Percentiles rank a stretch among this genome's conserved stretches.
These are phyloP conservation scores for Oncorhynchus keta DNA, from an alignment of 2,113 vertebrate genomes.

Conservation along the genomic window DNA sequence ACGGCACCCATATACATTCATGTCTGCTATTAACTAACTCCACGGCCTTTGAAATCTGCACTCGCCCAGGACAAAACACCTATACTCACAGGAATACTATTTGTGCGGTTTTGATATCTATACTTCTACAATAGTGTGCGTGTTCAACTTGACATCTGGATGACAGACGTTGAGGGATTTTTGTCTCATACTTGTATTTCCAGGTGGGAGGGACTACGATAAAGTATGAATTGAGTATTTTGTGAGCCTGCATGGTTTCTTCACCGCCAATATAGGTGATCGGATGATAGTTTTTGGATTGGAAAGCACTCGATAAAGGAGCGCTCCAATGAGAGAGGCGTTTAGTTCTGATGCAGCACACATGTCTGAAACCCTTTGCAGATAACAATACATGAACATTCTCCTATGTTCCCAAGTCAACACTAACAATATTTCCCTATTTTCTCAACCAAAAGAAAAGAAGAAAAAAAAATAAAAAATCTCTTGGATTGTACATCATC, in stretches of 20 bases:
- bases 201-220: not conserved
- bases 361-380: slow-evolving; percentile 44
- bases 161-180: not conserved
- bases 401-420: slow-evolving; percentile 13
- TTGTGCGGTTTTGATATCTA: slow-evolving; percentile 52
- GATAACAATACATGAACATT: slow-evolving; percentile 23
- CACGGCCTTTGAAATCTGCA: slow-evolving; percentile 39
- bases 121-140: slow-evolving; percentile 13
- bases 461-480: slow-evolving; percentile 15
- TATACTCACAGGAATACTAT: slow-evolving; percentile 49
- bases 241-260: not conserved
- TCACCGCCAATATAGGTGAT: slow-evolving; percentile 9
- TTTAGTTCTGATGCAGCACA: slow-evolving; percentile 42
- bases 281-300: slow-evolving; percentile 25
- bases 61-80: slow-evolving; percentile 34
- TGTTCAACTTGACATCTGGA: not conserved
- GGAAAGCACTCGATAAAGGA: slow-evolving; percentile 44
- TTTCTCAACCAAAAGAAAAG: slow-evolving; percentile 33
- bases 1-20: slow-evolving; percentile 65
- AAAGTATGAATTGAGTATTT: not conserved
- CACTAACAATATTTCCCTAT: slow-evolving; percentile 20
- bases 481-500: slow-evolving; percentile 64
- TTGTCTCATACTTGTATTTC: not conserved
- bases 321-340: slow-evolving; percentile 28
- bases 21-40: slow-evolving; percentile 18